A percentile compares a stretch with the other conserved stretches of the same genome.
phyloP scores from a whole-genome alignment of 2,113 vertebrate genomes.

The Cisticola juncidis region DNA sequence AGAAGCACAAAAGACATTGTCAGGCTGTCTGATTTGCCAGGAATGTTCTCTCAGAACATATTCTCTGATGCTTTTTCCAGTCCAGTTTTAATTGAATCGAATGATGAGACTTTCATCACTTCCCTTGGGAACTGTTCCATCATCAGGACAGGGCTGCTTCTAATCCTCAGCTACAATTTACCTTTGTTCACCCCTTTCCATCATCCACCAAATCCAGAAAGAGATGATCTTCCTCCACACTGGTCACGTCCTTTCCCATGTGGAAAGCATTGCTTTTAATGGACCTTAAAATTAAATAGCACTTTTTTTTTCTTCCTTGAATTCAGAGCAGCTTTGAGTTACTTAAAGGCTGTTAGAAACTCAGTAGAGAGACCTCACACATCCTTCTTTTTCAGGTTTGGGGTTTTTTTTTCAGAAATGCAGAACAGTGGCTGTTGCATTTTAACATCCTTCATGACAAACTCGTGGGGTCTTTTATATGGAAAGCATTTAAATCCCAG shows the following conservation, averaged over 20 bases:
- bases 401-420: not conserved
- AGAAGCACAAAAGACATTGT: not conserved
- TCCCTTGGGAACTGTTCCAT: not conserved
- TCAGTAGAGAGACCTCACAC: constrained; percentile 19
- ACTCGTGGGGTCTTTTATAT: not conserved
- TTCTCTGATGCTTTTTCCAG: not conserved
- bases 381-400: not conserved
- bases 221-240: not conserved
- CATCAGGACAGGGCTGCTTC: not conserved
- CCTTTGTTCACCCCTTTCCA: constrained; percentile 14
- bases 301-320: not conserved
- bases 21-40: not conserved
- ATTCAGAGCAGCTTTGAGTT: constrained; percentile 2
- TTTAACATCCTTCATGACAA: not conserved
- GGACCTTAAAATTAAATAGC: constrained; percentile 17
- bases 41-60: not conserved
- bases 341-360: not conserved
- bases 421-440: not conserved
- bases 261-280: constrained; percentile 21
- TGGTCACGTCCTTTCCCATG: not conserved
- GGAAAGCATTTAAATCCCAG: not conserved
- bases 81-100: not conserved
- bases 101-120: constrained; percentile 21
- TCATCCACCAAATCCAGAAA: not conserved
- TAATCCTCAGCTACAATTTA: not conserved